Evolutionary conservation across 2,797 vertebrate species (phyloP), one percentile per base, ranked within the genome.

Genomic region (Agapornis canus): DNA sequence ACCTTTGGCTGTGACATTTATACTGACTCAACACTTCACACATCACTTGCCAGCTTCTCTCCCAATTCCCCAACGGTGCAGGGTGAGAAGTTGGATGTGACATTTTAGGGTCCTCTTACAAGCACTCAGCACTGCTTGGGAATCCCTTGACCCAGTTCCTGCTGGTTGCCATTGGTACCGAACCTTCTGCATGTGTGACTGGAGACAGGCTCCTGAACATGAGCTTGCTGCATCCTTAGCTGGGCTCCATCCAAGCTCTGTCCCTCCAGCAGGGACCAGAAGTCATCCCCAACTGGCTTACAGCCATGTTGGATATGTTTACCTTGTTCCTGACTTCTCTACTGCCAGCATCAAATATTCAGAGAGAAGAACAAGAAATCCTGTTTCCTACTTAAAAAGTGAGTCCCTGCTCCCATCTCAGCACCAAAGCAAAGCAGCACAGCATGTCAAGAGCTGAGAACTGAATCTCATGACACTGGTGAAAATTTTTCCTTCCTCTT

Each of bases 71-170:
- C 1, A 35, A 3, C 8, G 91, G 80, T 13, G 60, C 76, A 86
- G 39, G 51, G 48, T 94, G 96, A 96, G 68, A 86, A 96, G 92
- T 23, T 81, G 78, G 54, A 80, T 93, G 82, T 92, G 90, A 95
- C 70, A 87, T 94, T 82, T 76, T 59, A 59, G 77, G 93, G 86
- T 88, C 76, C 83, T 82, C 60, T 81, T 48, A 42, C 49, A 73
- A 89, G 52, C 1, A 0, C 29, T 94, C 39, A 75, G 51, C 0
- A 0, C 35, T 87, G 45, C 29, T 92, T 8, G 42, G 88, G 78
- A 83, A 59, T 89, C 75, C 90, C 76, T 82, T 88, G 61, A 84
- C 80, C 66, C 64, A 32, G 51, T 49, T 90, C 49, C 86, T 92
- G 19, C 45, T 56, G 43, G 57, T 86, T 45, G 49, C 35, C 3